Base-by-base conservation (phyloP, 2,113 vertebrate species). In the Odobenus rosmarus region DNA sequence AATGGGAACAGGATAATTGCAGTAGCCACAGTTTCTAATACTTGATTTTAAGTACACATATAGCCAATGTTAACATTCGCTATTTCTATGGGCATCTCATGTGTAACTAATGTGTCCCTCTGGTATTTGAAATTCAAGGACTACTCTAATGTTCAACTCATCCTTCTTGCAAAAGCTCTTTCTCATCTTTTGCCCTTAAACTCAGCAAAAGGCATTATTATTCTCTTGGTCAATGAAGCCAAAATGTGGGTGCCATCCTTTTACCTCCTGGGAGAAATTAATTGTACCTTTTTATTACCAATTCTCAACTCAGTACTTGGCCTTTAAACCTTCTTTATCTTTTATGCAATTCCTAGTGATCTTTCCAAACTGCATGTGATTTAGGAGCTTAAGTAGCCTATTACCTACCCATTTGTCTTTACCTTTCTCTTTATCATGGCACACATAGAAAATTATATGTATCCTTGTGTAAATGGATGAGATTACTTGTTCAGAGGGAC, bases 251-350 rank as follows among this genome's bases (percentile, higher is more conserved):
- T 83, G 24, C 46, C 88, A 86, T 95, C 46, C 0, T 53, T 90
- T 90, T 85, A 76, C 51, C 31, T 81, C 33, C 80, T 77, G 62
- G 33, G 36, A 69, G 64, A 33, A 90, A 82, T 49, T 83, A 89
- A 76, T 49, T 19, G 14, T 59, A 72, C 13, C 33, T 90, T 46
- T 31, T 69, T 36, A 2, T 55, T 90, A 77, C 53, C 53, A 90
- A n/a, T 62, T 87, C 19, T 89, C 42, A 90, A 71, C 80, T 86
- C 67, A 89, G 53, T 77, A 76, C 28, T 67, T 88, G 57, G 49
- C 16, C 86, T 80, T 95, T 80, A 93, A 95, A 85, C 16, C n/a
- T 69, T 85, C 46, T 86, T 53, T 71, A 92, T 72, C 39, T 90
- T 89, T 89, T 33, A 19, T 77, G 33, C 9, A 82, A 31, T 53